phyloP scores from a whole-genome alignment of 2,113 vertebrate species.

The Fulica atra region DNA sequence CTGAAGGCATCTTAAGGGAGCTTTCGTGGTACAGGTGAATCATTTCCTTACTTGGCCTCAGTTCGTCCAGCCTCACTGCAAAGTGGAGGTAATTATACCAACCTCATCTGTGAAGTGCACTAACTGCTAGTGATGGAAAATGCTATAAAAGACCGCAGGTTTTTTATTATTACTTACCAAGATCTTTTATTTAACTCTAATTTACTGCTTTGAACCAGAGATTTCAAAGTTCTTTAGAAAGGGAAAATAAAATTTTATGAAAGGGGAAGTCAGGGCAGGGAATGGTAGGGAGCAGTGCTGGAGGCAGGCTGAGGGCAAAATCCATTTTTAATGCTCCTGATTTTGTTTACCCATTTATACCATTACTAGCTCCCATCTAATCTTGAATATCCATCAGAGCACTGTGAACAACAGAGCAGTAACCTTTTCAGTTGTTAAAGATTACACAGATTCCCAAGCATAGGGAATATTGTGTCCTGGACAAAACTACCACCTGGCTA shows the following conservation, averaged over 20 bases:
- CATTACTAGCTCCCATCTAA: neutral
- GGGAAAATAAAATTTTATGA: neutral
- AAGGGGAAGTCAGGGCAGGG: neutral
- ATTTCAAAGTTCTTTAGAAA: neutral
- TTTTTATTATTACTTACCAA: neutral
- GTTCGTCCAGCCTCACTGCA: neutral
- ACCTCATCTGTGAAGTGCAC: neutral
- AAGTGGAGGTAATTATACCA: neutral
- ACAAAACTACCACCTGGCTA: neutral
- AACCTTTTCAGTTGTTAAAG: neutral
- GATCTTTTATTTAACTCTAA: neutral
- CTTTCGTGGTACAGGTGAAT: neutral
- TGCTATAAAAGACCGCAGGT: accelerated
- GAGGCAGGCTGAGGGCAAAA: neutral
- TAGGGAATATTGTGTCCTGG: neutral
- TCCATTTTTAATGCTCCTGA: neutral
- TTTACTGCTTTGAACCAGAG: neutral
- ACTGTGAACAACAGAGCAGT: neutral
- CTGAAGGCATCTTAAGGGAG: neutral
- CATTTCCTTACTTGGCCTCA: neutral
- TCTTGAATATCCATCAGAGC: neutral
- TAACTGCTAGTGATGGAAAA: neutral
- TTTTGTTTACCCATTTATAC: neutral
- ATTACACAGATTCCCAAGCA: neutral
- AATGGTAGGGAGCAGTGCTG: neutral